Evolutionary conservation across 2,113 vertebrate genomes (phyloP), one percentile per base, ranked within the genome.

Genomic region (Ursus arctos): DNA sequence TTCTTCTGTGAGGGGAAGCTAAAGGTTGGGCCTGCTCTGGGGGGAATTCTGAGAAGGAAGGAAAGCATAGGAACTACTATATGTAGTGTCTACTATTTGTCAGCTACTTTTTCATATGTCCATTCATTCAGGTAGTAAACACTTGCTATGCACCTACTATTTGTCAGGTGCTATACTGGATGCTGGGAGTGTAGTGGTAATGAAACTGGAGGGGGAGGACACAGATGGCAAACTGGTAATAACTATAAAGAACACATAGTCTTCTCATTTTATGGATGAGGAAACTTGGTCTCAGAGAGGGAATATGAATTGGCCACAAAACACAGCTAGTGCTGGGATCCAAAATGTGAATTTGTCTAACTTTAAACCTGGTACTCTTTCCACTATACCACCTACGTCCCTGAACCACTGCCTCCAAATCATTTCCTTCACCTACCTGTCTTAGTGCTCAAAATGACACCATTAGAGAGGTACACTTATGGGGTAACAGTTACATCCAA

Each of bases 211-310:
- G 28, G 2, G 13, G 22, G 14, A 69, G 53, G 61, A 65, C 71
- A 57, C 31, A 88, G 33, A 63, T 84, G 40, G 26, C 31, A 92
- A 85, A 89, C 19, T 80, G 21, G 71, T 67, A 7, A 77, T 84
- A 92, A 88, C 24, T 12, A 79, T 69, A 90, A 86, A 71, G 51
- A 63, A 79, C 22, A 94, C 26, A 18, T 81, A 24, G 22, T 71
- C 11, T 59, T 84, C 36, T 87, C 31, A 77, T 91, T 96, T 96
- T 61, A 93, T 84, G 47, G 36, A 74, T 59, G 43, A 85, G 51
- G 49, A 88, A 94, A 94, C 53, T 92, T 5, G 31, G 15, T 67
- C 88, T 88, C 31, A 74, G 40, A 69, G 49, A 59, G 33, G 65
- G 33, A 1, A 91, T 69, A 61, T 71, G 63, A 93, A 76, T 72